These are phyloP conservation scores for Spisula subtruncata DNA, from an alignment of 2,888 invertebrate genomes.

Conservation along the genomic window DNA sequence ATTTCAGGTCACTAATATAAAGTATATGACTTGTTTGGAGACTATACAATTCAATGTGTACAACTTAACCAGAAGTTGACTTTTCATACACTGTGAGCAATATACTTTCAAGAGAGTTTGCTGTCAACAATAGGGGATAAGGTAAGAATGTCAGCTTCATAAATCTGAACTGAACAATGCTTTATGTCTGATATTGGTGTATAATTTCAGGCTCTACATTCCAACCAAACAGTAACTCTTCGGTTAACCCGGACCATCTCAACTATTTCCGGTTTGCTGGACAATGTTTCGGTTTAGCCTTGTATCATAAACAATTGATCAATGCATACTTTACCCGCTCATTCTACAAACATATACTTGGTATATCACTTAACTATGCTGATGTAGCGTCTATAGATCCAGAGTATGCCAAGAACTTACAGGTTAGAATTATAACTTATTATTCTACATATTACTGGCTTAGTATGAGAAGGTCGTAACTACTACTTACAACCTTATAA, in stretches of 20 bases:
- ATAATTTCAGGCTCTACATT: constrained; percentile 83
- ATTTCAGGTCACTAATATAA: too few species aligned
- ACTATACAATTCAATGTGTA: too few species aligned
- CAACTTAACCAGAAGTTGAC: too few species aligned
- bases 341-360: constrained; percentile 87
- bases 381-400: constrained; percentile 87
- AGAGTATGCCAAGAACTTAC: constrained; percentile 87
- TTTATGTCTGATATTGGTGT: background rate
- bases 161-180: background rate
- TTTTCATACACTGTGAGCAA: too few species aligned
- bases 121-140: too few species aligned
- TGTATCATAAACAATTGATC: constrained; percentile 86
- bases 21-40: too few species aligned
- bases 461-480: too few species aligned
- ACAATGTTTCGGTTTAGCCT: constrained; percentile 85
- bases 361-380: constrained; percentile 85
- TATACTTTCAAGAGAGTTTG: too few species aligned
- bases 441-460: too few species aligned
- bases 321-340: constrained; percentile 87
- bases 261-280: constrained; percentile 87
- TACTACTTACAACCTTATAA: too few species aligned
- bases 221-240: constrained; percentile 87
- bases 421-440: constrained; percentile 73
- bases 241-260: constrained; percentile 86
- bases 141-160: background rate